Evolutionary conservation across 2,113 vertebrate genomes (phyloP), one percentile per base, ranked within the genome.

Genomic region (Nothobranchius furzeri): DNA sequence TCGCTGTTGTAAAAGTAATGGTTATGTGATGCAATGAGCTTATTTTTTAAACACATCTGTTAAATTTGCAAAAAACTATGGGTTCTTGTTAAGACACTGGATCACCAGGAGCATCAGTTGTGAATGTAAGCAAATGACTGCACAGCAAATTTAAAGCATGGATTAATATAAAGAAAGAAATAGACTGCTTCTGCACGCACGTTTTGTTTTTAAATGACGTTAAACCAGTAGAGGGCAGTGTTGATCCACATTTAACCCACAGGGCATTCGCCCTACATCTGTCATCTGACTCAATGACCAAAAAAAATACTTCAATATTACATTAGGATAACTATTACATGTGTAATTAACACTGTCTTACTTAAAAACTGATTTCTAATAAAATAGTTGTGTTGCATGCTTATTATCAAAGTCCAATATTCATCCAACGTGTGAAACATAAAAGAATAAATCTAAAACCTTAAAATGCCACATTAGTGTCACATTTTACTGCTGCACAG

Each of bases 221-320:
- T 12, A 1, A 76, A 40, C 71, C 90, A 88, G 74, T 62, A 87
- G 90, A 83, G 83, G 90, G 83, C 87, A 92, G 83, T 87, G 68
- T 87, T 87, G 78, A 58, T 67, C 69, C 89, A 83, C 49, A 11
- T 51, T 76, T 74, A 52, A 42, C 4, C 20, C 14, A 57, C 17
- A 61, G 47, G 13, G 6, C n/a, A 61, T 6, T 4, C 1, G 10
- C 15, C 4, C 30, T 30, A 30, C 30, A 0, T 30, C 30, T 30
- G 30, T 30, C 3, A 2, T 30, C 30, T 30, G 30, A 30, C 4
- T 30, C 4, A 30, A 30, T 30, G 30, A 30, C 30, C 30, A 30
- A 30, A 30, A 30, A 30, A 3, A 4, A 30, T 1, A 30, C 30
- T 40, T 40, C 15, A 48, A n/a, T n/a, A 7, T n/a, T 6, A 47